Evolutionary conservation across 1,140 invertebrate genomes (phyloP).

Genomic region (Pseudoatta argentina): DNA sequence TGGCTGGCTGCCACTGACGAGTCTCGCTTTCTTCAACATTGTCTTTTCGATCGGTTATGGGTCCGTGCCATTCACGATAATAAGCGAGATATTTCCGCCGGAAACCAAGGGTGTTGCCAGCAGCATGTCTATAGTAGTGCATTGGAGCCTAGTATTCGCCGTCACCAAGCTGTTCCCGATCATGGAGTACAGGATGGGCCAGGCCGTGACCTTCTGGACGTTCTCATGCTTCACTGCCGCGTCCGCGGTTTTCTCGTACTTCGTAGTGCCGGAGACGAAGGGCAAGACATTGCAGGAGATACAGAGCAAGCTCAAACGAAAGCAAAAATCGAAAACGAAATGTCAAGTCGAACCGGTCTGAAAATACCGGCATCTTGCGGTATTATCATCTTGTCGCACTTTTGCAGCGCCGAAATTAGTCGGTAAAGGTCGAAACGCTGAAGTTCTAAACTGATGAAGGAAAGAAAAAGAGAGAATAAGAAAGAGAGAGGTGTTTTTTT

Average conservation of each 20-base stretch:
- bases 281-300: slow-evolving; percentile 92
- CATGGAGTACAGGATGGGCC: slow-evolving; percentile 83
- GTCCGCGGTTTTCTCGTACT: slow-evolving; percentile 87
- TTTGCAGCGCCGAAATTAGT: not conserved
- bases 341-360: slow-evolving; percentile 46
- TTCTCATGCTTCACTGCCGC: slow-evolving; percentile 87
- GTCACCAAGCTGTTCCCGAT: slow-evolving; percentile 87
- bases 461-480: not conserved
- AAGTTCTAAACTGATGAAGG: not conserved
- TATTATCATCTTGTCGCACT: not conserved
- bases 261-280: slow-evolving; percentile 93
- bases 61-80: slow-evolving; percentile 91
- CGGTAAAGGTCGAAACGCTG: not conserved
- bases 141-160: slow-evolving; percentile 86
- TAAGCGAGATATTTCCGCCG: slow-evolving; percentile 90
- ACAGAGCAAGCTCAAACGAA: slow-evolving; percentile 87
- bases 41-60: slow-evolving; percentile 88
- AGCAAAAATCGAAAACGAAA: slow-evolving; percentile 3
- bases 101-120: slow-evolving; percentile 88
- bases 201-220: slow-evolving; percentile 87
- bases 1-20: slow-evolving; percentile 84
- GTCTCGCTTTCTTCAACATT: slow-evolving; percentile 84
- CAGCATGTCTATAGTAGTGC: slow-evolving; percentile 87
- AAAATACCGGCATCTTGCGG: not conserved
- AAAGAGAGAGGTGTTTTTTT: not conserved